Evolutionary conservation across 2,113 vertebrate species (phyloP).

Genomic region (Elephas maximus): DNA sequence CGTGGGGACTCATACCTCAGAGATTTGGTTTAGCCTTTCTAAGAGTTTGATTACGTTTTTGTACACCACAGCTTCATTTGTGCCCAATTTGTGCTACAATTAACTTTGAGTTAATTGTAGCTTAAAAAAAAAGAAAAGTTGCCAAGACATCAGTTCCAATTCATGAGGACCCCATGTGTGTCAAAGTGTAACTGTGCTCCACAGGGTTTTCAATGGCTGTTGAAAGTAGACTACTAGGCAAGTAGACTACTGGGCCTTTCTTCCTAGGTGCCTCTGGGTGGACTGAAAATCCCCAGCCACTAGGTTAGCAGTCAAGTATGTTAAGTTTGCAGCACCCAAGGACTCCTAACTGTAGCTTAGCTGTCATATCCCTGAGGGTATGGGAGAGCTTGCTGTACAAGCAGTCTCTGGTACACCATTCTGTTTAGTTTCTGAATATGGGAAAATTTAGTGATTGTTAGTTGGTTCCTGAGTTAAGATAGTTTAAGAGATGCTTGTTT

Average conservation of each 20-base stretch:
- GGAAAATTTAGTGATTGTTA: neutral
- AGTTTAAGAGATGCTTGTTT: neutral
- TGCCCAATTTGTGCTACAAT: neutral
- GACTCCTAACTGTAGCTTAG: neutral
- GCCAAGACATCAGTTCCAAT: neutral
- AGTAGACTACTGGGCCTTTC: neutral
- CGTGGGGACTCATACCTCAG: neutral
- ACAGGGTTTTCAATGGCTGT: neutral
- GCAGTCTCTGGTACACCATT: neutral
- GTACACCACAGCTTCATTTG: neutral
- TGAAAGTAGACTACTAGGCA: neutral
- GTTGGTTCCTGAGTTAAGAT: neutral
- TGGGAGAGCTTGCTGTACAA: neutral
- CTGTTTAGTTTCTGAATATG: neutral
- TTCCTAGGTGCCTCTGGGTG: neutral
- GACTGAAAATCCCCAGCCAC: neutral
- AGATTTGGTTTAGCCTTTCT: accelerated
- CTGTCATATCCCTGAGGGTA: neutral
- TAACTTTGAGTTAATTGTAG: too few species aligned
- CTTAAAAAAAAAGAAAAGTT: neutral
- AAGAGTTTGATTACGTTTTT: neutral
- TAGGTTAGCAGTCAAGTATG: neutral
- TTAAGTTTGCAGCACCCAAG: neutral
- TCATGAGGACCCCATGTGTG: neutral
- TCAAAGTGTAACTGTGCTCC: neutral